A percentile compares a stretch with the other conserved stretches of the same genome.
Evolutionary conservation across 2,797 vertebrate species (phyloP).

Genomic region (Columba guinea): DNA sequence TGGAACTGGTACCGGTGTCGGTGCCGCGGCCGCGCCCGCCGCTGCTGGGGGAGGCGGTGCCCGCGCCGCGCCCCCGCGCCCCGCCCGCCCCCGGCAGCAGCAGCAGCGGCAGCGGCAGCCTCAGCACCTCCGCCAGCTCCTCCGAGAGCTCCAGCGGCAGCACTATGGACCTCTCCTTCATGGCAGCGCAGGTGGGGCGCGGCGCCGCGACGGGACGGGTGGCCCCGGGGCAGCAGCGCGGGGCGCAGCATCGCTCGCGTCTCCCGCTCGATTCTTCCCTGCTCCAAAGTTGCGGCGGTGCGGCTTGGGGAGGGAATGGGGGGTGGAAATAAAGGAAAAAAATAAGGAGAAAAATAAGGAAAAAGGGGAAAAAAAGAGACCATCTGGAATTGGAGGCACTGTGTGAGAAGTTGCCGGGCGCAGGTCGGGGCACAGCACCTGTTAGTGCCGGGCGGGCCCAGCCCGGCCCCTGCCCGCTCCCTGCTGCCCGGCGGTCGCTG

Average conservation of each 20-base stretch:
- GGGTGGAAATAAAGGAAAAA: too few species aligned
- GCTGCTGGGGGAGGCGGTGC: conserved; percentile 11
- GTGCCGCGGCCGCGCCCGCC: conserved; percentile 43
- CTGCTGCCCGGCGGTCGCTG: fast-evolving
- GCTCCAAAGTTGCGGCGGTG: background rate
- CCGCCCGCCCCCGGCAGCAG: background rate
- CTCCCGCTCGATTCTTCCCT: background rate
- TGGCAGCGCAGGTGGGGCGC: conserved; percentile 92
- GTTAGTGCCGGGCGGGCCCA: background rate
- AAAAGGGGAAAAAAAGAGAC: fast-evolving
- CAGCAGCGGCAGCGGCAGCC: conserved; percentile 9
- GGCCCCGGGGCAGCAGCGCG: too few species aligned
- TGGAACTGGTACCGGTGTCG: conserved; percentile 16
- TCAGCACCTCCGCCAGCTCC: conserved; percentile 1
- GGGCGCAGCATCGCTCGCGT: background rate
- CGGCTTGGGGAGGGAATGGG: background rate
- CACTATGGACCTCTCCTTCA: conserved; percentile 96
- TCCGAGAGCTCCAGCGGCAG: background rate
- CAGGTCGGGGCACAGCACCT: conserved; percentile 10
- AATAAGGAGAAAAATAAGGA: too few species aligned
- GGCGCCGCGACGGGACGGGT: background rate
- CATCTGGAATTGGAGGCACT: background rate
- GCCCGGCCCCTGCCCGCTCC: background rate
- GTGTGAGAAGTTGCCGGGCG: background rate
- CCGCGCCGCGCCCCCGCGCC: conserved; percentile 7